phyloP scores from a whole-genome alignment of 2,888 invertebrate species.

The Zygothrica quintamaculata region DNA sequence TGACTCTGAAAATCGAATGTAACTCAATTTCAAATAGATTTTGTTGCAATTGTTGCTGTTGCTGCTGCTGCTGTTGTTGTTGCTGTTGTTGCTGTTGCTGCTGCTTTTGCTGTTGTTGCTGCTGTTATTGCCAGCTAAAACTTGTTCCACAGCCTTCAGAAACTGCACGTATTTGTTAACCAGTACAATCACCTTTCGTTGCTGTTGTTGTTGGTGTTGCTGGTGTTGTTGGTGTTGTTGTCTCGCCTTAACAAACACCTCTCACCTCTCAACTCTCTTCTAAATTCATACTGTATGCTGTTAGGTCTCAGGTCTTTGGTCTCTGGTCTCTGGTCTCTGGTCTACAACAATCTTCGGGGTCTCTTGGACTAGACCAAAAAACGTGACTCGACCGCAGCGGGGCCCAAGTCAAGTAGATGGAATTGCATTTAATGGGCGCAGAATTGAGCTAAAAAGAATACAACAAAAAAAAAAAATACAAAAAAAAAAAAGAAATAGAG shows the following conservation, averaged over 20 bases:
- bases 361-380: slow-evolving; percentile 53
- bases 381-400: slow-evolving; percentile 68
- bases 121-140: too few relatives aligned
- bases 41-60: slow-evolving; percentile 26
- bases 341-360: not conserved
- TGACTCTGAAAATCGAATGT: slow-evolving; percentile 77
- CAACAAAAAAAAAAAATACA: too few relatives aligned
- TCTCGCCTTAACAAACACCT: slow-evolving; percentile 6
- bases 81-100: slow-evolving; percentile 19
- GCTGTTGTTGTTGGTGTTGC: too few relatives aligned
- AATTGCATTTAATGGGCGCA: slow-evolving; percentile 77
- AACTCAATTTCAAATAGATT: slow-evolving; percentile 71
- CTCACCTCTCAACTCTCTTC: slow-evolving; percentile 9
- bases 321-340: slow-evolving; percentile 1
- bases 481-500: slow-evolving; percentile 28
- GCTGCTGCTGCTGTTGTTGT: not conserved
- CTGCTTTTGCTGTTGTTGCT: slow-evolving; percentile 8
- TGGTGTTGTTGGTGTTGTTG: too few relatives aligned
- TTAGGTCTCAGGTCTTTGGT: not conserved
- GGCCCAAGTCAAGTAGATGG: slow-evolving; percentile 68
- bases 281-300: not conserved
- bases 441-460: slow-evolving; percentile 27
- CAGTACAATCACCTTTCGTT: slow-evolving; percentile 71
- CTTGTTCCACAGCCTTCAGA: slow-evolving; percentile 75
- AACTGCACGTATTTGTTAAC: slow-evolving; percentile 76